phyloP scores from a whole-genome alignment of 1,140 invertebrate genomes.

The Heliconius hewitsoni region DNA sequence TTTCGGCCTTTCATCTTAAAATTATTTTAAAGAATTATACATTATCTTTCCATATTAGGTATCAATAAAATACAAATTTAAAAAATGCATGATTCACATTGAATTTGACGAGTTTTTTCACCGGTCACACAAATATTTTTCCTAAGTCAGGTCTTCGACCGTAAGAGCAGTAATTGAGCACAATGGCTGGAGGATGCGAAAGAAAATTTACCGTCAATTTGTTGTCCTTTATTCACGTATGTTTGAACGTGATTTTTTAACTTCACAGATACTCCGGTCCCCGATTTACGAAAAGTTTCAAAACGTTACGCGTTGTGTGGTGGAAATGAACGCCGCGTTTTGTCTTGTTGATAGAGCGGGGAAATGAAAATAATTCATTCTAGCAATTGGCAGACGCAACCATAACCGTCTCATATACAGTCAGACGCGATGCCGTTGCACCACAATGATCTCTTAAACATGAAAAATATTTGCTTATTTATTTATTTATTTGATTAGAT shows the following conservation, averaged over 20 bases:
- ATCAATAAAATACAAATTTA: not conserved
- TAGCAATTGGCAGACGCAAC: not conserved
- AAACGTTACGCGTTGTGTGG: too few species aligned
- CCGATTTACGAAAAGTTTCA: too few species aligned
- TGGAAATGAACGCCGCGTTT: too few species aligned
- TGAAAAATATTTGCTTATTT: not conserved
- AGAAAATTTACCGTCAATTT: not conserved
- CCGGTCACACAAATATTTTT: conserved; percentile 9
- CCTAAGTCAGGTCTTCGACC: conserved; percentile 22
- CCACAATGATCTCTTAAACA: not conserved
- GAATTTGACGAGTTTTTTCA: not conserved
- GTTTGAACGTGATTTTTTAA: not conserved
- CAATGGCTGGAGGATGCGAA: conserved; percentile 16
- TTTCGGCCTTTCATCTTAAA: too few species aligned
- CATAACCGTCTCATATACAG: not conserved
- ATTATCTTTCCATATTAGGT: not conserved
- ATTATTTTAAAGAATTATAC: too few species aligned
- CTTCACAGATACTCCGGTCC: too few species aligned
- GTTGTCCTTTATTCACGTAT: not conserved
- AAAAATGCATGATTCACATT: not conserved
- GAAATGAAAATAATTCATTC: not conserved
- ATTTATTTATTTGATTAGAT: not conserved
- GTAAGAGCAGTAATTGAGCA: conserved; percentile 15
- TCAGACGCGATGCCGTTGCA: not conserved
- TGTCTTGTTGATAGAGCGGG: too few species aligned